phyloP scores from a whole-genome alignment of 2,888 invertebrate genomes.

The Tetragonula carbonaria region DNA sequence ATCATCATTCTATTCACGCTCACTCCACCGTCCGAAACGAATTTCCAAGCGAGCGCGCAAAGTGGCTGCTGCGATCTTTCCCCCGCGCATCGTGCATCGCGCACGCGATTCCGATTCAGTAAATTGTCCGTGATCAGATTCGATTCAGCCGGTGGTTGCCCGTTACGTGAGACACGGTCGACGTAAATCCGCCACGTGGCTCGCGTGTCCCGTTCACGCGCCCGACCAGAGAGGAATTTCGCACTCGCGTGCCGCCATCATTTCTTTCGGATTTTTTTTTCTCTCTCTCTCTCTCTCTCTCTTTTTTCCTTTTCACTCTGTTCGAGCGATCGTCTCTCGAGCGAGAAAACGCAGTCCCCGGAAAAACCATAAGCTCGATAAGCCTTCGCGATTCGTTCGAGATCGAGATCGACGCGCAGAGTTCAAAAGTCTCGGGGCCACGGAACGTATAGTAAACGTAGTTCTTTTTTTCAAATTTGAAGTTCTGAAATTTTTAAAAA shows the following conservation, averaged over 20 bases:
- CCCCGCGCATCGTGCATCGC: background rate
- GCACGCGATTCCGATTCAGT: background rate
- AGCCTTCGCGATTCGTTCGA: background rate
- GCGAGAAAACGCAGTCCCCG: background rate
- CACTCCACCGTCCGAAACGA: too few species aligned
- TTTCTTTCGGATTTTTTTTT: background rate
- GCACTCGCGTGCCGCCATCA: conserved; percentile 17
- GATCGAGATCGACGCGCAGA: background rate
- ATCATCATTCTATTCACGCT: too few species aligned
- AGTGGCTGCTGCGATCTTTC: background rate
- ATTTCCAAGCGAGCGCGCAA: background rate
- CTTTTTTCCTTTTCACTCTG: too few species aligned
- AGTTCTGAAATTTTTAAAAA: too few species aligned
- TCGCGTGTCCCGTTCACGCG: conserved; percentile 24
- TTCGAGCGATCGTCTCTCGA: too few species aligned
- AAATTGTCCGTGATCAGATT: conserved; percentile 32
- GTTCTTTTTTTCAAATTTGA: too few species aligned
- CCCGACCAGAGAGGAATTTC: conserved; percentile 15
- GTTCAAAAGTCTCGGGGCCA: too few species aligned
- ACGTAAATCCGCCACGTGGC: conserved; percentile 10
- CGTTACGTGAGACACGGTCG: conserved; percentile 12
- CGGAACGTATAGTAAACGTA: too few species aligned
- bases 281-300: background rate
- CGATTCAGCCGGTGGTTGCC: conserved; percentile 6
- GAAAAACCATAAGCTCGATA: background rate